Base-by-base conservation (phyloP, 2,113 vertebrate genomes). In the Hiodon tergisus region DNA sequence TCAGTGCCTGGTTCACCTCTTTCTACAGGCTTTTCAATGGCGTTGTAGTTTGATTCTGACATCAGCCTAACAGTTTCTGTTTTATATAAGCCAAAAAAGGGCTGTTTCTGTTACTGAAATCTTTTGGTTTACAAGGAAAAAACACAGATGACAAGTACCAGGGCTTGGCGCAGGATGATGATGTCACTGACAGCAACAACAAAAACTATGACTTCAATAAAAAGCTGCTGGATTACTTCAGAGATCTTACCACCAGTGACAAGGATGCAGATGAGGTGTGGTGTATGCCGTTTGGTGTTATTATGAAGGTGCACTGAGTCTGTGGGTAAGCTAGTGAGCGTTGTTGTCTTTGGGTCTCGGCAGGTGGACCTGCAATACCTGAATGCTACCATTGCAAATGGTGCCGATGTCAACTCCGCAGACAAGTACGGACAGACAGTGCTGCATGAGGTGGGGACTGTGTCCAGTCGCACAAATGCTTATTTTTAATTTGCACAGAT, bases 351-450 rank as follows among this genome's bases (percentile, higher is more conserved):
- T 53, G 17, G 5, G 5, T 67, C 59, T 46, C 52, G n/a, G 52
- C 58, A 90, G 88, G 85, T 89, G 59, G 83, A 91, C 54, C 83
- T 91, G 9, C 74, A 82, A 14, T 82, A 82, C 46, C 72, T 91
- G 75, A 77, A 82, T 5, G 1, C 67, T 3, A 46, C 86, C 55
- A 79, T 91, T 10, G 76, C 77, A 53, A 69, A 82, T 0, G 88
- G 88, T 7, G 87, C 87, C 0, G 79, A 90, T 62, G 84, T 88
- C 17, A 89, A 90, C 80, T 66, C 79, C 55, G 61, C 65, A 0
- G 89, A 90, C 73, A 84, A 77, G 80, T 87, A 84, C 3, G 88
- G 89, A 69, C 88, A 89, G 72, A 87, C 86, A 0, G 84, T 83
- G 51, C 77, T 91, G 46, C 90, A 91, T 9, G 89, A 90, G 88